Percentiles rank a stretch among this genome's conserved stretches.
These are phyloP conservation scores for Sycophila texana DNA, from an alignment of 2,888 invertebrate species.

Conservation along the genomic window DNA sequence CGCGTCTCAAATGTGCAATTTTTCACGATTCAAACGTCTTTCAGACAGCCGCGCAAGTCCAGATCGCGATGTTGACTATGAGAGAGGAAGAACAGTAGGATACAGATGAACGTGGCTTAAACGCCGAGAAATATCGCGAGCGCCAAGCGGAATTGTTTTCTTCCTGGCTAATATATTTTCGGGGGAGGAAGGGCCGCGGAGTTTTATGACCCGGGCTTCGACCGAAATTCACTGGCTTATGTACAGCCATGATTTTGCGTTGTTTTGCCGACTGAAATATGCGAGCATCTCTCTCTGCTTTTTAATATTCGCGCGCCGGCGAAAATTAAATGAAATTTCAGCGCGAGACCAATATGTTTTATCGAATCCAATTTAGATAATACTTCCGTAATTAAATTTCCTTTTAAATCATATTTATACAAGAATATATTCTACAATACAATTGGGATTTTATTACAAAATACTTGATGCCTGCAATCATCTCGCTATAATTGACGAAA, in stretches of 20 bases:
- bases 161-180: slow-evolving; percentile 43
- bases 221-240: slow-evolving; percentile 21
- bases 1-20: background rate
- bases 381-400: too few species aligned
- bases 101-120: slow-evolving; percentile 9
- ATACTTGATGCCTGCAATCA: too few species aligned
- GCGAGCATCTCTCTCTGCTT: background rate
- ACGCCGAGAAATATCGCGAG: slow-evolving; percentile 45
- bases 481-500: too few species aligned
- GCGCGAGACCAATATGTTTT: background rate
- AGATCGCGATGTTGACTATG: background rate
- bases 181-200: background rate
- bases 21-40: background rate
- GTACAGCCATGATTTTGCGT: background rate
- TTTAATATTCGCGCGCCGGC: too few species aligned
- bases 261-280: background rate
- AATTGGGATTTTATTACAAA: too few species aligned
- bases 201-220: slow-evolving; percentile 35
- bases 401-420: too few species aligned
- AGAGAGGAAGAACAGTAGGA: background rate
- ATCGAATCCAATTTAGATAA: too few species aligned
- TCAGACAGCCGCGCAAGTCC: background rate
- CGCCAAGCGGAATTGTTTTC: slow-evolving; percentile 48
- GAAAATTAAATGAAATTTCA: background rate
- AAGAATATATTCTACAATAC: background rate